Evolutionary conservation across 2,888 invertebrate species (phyloP).

Genomic region (Oligia strigilis): DNA sequence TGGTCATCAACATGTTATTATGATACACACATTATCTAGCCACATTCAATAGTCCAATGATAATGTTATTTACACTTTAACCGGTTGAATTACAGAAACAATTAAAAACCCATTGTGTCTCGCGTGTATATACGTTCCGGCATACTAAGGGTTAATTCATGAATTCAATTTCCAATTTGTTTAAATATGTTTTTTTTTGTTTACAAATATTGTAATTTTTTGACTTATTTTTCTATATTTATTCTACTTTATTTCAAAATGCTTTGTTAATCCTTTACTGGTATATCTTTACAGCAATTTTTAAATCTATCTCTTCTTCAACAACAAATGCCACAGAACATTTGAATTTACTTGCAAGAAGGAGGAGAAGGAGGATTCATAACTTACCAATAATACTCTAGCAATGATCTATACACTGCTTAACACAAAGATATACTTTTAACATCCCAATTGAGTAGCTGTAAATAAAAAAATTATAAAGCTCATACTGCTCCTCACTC

Average conservation of each 20-base stretch:
- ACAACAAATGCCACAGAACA: slow-evolving; percentile 65
- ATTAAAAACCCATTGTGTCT: too few relatives aligned
- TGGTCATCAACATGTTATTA: slow-evolving; percentile 42
- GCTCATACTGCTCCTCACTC: not conserved
- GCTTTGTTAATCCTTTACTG: slow-evolving; percentile 64
- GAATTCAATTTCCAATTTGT: slow-evolving; percentile 9
- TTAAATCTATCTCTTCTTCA: slow-evolving; percentile 62
- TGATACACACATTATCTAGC: slow-evolving; percentile 22
- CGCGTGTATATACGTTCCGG: too few relatives aligned
- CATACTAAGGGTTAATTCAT: too few relatives aligned
- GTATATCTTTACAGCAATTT: slow-evolving; percentile 62
- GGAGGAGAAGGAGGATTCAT: slow-evolving; percentile 46
- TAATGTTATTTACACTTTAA: slow-evolving; percentile 22
- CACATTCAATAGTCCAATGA: slow-evolving; percentile 14
- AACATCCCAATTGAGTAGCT: slow-evolving; percentile 43
- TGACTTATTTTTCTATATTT: slow-evolving; percentile 37
- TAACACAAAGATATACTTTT: slow-evolving; percentile 56
- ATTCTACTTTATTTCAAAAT: slow-evolving; percentile 52
- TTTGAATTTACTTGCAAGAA: slow-evolving; percentile 69
- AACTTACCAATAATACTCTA: slow-evolving; percentile 75
- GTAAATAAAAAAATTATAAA: slow-evolving; percentile 2
- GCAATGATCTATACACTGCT: slow-evolving; percentile 72
- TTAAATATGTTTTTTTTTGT: slow-evolving; percentile 27
- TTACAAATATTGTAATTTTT: slow-evolving; percentile 37
- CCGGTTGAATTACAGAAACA: too few relatives aligned